Percentiles rank a stretch among this genome's conserved stretches.
phyloP scores from a whole-genome alignment of 2,888 invertebrate species.

The Eubasilissa splendida region DNA sequence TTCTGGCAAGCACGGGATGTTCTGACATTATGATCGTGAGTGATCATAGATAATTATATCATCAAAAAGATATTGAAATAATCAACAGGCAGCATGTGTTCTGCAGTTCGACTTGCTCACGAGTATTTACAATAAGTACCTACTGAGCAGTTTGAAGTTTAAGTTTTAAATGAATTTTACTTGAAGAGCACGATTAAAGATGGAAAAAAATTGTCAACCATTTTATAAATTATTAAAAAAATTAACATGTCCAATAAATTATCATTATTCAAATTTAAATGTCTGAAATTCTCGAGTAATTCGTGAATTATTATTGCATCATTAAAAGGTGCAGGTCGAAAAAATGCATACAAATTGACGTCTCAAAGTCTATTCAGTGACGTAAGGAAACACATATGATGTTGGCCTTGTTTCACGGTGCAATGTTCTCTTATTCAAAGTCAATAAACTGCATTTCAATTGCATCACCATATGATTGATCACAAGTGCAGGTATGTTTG shows the following conservation, averaged over 20 bases:
- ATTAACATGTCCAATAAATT: too few relatives aligned
- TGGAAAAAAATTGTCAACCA: too few relatives aligned
- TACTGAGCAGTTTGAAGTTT: too few relatives aligned
- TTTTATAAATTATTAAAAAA: too few relatives aligned
- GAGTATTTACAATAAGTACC: neutral
- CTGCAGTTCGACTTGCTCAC: neutral
- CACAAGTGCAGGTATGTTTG: too few relatives aligned
- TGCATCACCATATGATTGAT: neutral
- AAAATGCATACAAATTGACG: neutral
- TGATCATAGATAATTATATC: slow-evolving; percentile 18
- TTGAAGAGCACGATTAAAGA: too few relatives aligned
- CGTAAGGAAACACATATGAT: neutral
- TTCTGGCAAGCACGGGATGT: slow-evolving; percentile 22
- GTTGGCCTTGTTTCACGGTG: slow-evolving; percentile 14
- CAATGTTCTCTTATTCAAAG: slow-evolving; percentile 16
- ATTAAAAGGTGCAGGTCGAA: slow-evolving; percentile 9
- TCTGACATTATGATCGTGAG: slow-evolving; percentile 25
- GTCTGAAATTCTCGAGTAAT: neutral
- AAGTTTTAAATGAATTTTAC: too few relatives aligned
- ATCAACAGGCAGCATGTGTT: slow-evolving; percentile 4
- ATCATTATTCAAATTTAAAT: neutral
- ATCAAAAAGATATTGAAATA: slow-evolving; percentile 12
- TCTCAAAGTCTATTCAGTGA: slow-evolving; percentile 17
- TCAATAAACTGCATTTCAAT: slow-evolving; percentile 36
- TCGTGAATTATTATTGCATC: neutral